Base-by-base conservation (phyloP, 2,113 vertebrate genomes). In the Calidris pugnax region DNA sequence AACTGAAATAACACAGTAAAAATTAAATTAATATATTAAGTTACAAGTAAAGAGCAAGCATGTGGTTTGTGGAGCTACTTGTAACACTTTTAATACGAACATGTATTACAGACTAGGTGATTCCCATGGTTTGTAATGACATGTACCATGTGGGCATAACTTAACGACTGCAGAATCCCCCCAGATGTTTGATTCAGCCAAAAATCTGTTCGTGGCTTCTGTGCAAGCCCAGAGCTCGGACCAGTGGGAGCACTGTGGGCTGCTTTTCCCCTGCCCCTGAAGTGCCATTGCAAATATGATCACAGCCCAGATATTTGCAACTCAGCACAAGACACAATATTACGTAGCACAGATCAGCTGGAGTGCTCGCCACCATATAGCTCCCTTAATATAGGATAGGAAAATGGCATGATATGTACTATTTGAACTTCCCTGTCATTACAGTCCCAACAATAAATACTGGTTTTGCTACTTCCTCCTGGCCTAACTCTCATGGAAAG, bases 11-110 rank as follows among this genome's bases (percentile, higher is more conserved):
- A 85, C 86, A 89, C 21, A 88, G 86, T 96, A 94, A 95, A 96
- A 96, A 92, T 83, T 89, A 90, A 92, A 97, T 89, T 94, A 92
- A 93, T 95, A 62, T 89, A 96, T 93, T 95, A 91, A 93, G 77
- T 95, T 93, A 92, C 95, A 94, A 87, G 71, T 57, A 92, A 87
- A 90, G 89, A 95, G 53, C 90, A 83, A 95, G 83, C 68, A 81
- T 89, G 72, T 73, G 88, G 82, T 92, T 95, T 94, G 80, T 72
- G 75, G 63, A 93, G 73, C 95, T 95, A 95, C 88, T 89, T 89
- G 60, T 94, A 75, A 51, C 62, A 55, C 59, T 93, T 92, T 75
- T 89, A 85, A 89, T 73, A 64, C 0, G 9, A 74, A 30, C 79
- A n/a, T 33, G 84, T 82, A 85, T 76, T 87, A 69, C 88, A 96